These are phyloP conservation scores for Pygoscelis adeliae DNA, from an alignment of 2,113 vertebrate species.

Conservation along the genomic window DNA sequence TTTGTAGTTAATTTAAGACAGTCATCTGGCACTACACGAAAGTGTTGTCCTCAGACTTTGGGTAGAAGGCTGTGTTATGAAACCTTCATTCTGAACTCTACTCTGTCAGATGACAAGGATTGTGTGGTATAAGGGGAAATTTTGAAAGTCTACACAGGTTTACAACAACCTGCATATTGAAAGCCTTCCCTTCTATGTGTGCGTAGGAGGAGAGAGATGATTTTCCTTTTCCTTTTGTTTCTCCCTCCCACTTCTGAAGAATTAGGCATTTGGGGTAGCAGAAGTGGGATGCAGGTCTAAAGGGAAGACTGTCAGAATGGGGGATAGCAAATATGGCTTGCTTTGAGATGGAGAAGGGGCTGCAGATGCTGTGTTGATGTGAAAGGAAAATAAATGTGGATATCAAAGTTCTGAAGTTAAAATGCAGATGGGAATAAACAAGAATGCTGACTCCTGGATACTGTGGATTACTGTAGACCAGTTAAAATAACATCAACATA, in stretches of 20 bases:
- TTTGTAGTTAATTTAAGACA: not conserved
- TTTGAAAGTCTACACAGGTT: not conserved
- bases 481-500: not conserved
- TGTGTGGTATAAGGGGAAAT: not conserved
- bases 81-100: not conserved
- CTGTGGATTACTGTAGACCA: not conserved
- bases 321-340: not conserved
- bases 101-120: not conserved
- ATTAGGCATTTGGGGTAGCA: not conserved
- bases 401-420: not conserved
- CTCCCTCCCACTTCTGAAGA: not conserved
- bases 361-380: not conserved
- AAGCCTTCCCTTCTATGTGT: not conserved
- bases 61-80: not conserved
- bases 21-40: not conserved
- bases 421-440: not conserved
- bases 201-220: accelerated
- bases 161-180: not conserved
- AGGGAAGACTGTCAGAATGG: not conserved
- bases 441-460: not conserved
- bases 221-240: not conserved
- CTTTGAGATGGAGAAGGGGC: not conserved
- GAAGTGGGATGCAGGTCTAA: not conserved
- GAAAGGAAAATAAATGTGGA: not conserved
- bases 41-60: not conserved